Conservation (phyloP, 2,888 invertebrate genomes). For the Polydrusus pterygomalis region DNA sequence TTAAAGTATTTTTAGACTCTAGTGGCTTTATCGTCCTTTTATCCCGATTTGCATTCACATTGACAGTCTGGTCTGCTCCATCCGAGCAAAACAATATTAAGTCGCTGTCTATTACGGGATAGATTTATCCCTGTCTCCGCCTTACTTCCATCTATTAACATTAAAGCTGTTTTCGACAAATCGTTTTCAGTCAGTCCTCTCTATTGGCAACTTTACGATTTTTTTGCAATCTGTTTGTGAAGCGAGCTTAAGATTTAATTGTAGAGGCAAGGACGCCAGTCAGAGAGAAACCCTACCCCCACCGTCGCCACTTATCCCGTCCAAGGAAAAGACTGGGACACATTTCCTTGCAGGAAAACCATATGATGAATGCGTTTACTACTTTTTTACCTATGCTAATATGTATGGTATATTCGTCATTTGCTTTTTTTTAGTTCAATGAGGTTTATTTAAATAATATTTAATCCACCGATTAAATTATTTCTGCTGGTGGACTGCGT, state of each 20-base stretch:
- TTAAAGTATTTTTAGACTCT: constrained; percentile 15
- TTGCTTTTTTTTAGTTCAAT: no score
- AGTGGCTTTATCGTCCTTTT: background rate
- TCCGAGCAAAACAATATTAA: constrained; percentile 37
- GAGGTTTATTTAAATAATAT: no score
- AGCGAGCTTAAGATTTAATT: background rate
- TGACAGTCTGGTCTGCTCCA: background rate
- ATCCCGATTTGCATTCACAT: constrained; percentile 15
- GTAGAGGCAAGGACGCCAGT: no score
- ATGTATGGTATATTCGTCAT: no score
- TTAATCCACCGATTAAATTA: no score
- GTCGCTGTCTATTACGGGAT: constrained; percentile 25
- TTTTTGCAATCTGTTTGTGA: constrained; percentile 19
- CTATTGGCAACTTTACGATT: background rate
- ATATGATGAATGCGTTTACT: no score
- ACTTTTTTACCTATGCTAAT: no score
- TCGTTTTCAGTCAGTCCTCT: constrained; percentile 27
- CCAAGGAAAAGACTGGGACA: no score
- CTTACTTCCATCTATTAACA: constrained; percentile 46
- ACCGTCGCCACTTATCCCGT: no score
- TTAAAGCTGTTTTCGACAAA: constrained; percentile 49
- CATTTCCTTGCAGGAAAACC: no score
- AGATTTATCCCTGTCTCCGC: constrained; percentile 34
- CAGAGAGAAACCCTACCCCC: no score
- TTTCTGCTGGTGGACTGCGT: background rate